Evolutionary conservation across 2,113 vertebrate genomes (phyloP).

Genomic region (Ailuropoda melanoleuca): DNA sequence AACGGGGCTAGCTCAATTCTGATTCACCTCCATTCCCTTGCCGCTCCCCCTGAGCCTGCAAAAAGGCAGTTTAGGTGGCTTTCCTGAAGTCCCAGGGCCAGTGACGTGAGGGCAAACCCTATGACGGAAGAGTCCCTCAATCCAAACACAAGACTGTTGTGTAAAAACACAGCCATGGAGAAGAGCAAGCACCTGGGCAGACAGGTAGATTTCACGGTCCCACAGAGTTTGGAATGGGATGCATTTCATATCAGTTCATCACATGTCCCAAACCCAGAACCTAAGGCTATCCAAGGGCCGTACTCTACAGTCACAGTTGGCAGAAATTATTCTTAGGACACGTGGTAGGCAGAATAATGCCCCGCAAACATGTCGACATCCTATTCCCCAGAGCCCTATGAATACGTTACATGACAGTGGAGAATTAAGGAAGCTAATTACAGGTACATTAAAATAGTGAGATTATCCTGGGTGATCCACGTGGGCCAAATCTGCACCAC

Average conservation of each 20-base stretch:
- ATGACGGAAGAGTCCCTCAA: neutral
- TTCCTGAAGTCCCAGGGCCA: neutral
- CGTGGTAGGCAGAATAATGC: neutral
- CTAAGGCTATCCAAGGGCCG: neutral
- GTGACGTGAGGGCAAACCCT: neutral
- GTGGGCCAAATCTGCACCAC: neutral
- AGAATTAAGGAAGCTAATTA: neutral
- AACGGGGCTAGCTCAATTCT: neutral
- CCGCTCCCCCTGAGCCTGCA: neutral
- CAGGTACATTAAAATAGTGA: neutral
- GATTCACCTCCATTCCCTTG: neutral
- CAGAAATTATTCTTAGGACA: neutral
- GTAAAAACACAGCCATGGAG: neutral
- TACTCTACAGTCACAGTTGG: neutral
- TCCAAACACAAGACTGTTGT: neutral
- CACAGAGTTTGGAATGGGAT: neutral
- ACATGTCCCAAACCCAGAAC: neutral
- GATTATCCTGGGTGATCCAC: neutral
- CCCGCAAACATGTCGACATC: neutral
- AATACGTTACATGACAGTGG: neutral
- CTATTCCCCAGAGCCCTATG: neutral
- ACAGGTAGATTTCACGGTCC: neutral
- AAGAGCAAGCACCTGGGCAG: no score
- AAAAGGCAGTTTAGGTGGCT: neutral
- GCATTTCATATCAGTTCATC: neutral